Percentiles rank a stretch among this genome's conserved stretches.
phyloP scores from a whole-genome alignment of 2,113 vertebrate genomes.

The Noturus placidus region DNA sequence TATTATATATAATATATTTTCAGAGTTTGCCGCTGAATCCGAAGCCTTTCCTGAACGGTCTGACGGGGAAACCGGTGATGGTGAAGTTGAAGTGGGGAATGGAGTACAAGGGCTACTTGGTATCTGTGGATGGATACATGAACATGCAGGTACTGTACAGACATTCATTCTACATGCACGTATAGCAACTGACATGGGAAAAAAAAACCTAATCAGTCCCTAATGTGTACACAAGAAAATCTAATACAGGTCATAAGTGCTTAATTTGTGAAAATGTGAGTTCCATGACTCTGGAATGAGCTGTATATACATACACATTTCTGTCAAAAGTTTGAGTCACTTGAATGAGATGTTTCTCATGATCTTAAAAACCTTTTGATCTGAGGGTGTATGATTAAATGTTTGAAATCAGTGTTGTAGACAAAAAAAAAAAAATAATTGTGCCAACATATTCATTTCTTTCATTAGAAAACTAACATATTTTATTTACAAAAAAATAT shows the following conservation, averaged over 20 bases:
- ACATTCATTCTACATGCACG: not conserved
- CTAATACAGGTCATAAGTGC: not conserved
- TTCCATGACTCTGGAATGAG: not conserved
- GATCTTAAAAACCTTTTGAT: too few relatives aligned
- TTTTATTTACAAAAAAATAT: too few relatives aligned
- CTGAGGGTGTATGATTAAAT: too few relatives aligned
- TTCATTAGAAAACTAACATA: too few relatives aligned
- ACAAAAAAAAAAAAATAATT: too few relatives aligned
- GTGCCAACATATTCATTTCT: too few relatives aligned
- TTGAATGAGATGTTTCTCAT: too few relatives aligned
- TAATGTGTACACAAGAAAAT: not conserved
- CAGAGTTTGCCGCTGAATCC: slow-evolving; percentile 98
- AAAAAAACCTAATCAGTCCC: not conserved
- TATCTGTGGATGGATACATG: slow-evolving; percentile 97
- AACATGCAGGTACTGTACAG: slow-evolving; percentile 89
- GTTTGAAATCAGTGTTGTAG: too few relatives aligned
- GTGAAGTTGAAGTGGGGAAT: slow-evolving; percentile 98
- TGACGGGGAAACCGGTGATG: slow-evolving; percentile 98
- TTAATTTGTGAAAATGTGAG: not conserved
- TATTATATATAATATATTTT: not conserved
- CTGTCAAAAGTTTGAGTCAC: too few relatives aligned
- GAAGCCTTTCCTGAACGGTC: slow-evolving; percentile 94
- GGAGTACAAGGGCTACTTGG: slow-evolving; percentile 98
- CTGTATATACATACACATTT: not conserved
- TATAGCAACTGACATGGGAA: not conserved